Evolutionary conservation across 2,113 vertebrate species (phyloP).

Genomic region (Geococcyx californianus): DNA sequence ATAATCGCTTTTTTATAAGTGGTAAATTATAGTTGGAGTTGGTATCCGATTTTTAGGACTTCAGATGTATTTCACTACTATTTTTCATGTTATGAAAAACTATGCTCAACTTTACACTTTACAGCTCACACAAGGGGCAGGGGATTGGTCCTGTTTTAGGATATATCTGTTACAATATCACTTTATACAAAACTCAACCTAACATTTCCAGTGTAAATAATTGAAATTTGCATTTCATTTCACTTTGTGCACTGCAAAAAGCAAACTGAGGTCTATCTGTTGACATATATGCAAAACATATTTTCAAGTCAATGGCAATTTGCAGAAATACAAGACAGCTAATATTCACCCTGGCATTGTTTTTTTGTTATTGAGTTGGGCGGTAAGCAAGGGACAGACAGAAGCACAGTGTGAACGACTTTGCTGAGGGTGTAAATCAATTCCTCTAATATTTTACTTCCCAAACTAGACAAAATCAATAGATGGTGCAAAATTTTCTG

Average conservation of each 20-base stretch:
- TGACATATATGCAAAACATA: not conserved
- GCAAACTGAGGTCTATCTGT: not conserved
- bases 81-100: not conserved
- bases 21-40: not conserved
- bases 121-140: not conserved
- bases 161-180: not conserved
- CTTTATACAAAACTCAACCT: not conserved
- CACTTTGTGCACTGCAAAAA: not conserved
- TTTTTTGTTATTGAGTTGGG: not conserved
- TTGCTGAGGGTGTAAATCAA: not conserved
- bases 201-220: not conserved
- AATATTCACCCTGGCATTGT: too few species aligned
- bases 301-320: not conserved
- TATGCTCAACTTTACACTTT: not conserved
- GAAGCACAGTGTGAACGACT: rapidly evolving
- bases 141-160: too few species aligned
- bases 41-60: not conserved
- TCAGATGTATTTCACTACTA: not conserved
- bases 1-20: not conserved
- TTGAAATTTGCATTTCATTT: not conserved
- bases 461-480: not conserved
- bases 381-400: not conserved
- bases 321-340: not conserved
- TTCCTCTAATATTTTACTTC: not conserved
- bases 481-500: not conserved